A percentile compares a stretch with the other conserved stretches of the same genome.
phyloP scores from a whole-genome alignment of 2,113 vertebrate species.

The Oreochromis tanganicae region DNA sequence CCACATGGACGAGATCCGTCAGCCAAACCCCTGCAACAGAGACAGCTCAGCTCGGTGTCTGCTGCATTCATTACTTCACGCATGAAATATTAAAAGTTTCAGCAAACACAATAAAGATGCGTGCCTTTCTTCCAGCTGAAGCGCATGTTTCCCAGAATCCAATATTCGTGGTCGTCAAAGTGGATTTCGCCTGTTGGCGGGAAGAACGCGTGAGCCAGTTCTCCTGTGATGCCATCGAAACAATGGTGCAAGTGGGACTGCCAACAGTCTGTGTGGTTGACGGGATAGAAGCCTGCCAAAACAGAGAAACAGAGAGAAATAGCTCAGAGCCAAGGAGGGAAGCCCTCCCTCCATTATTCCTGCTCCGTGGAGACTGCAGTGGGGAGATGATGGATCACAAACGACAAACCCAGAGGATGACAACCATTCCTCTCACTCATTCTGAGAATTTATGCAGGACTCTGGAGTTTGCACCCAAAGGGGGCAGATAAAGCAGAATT shows the following conservation, averaged over 20 bases:
- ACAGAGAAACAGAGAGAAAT: not conserved
- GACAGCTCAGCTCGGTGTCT: not conserved
- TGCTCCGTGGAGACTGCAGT: constrained; percentile 11
- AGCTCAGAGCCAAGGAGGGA: constrained; percentile 26
- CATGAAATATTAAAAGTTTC: not conserved
- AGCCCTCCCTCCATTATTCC: constrained; percentile 22
- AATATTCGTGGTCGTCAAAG: constrained; percentile 93
- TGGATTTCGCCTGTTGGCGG: constrained; percentile 92
- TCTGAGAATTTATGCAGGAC: constrained; percentile 9
- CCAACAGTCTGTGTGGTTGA: constrained; percentile 93
- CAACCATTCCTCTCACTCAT: constrained; percentile 17
- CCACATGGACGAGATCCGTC: constrained; percentile 92
- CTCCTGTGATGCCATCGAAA: constrained; percentile 93
- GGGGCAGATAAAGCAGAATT: constrained; percentile 8
- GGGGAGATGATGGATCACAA: constrained; percentile 17
- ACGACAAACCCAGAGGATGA: not conserved
- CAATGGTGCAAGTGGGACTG: constrained; percentile 89
- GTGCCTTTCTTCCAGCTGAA: constrained; percentile 97
- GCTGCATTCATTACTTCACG: not conserved
- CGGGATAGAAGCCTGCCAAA: constrained; percentile 87
- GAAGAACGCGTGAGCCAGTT: constrained; percentile 95
- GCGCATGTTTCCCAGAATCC: constrained; percentile 92
- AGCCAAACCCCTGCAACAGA: constrained; percentile 87
- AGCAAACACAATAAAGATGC: constrained; percentile 5
- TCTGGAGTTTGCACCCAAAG: not conserved